A percentile compares a stretch with the other conserved stretches of the same genome.
Conservation (phyloP, 2,888 invertebrate species). For the Notocelia uddmanniana region DNA sequence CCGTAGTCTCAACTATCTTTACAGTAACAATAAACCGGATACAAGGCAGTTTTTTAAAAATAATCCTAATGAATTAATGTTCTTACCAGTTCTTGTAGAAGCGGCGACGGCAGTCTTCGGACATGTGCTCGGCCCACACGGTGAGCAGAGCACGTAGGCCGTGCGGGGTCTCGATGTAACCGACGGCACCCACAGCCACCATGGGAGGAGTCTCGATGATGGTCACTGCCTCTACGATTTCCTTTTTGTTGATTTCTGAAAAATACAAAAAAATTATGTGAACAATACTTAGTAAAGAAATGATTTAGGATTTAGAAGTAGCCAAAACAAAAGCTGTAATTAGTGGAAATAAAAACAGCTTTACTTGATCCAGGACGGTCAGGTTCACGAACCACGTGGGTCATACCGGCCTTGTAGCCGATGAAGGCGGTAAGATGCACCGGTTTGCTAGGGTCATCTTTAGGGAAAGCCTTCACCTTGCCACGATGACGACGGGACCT, state of each 20-base stretch:
- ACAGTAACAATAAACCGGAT: too few relatives aligned
- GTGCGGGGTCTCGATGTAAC: slow-evolving; percentile 99
- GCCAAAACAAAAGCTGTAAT: not conserved
- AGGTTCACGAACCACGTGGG: slow-evolving; percentile 99
- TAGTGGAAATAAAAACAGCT: slow-evolving; percentile 75
- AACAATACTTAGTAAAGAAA: too few relatives aligned
- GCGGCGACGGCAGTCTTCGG: slow-evolving; percentile 98
- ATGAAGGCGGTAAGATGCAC: slow-evolving; percentile 99
- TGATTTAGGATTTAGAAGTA: not conserved
- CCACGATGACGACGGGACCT: slow-evolving; percentile 98
- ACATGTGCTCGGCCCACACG: slow-evolving; percentile 99
- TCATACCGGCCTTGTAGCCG: slow-evolving; percentile 99
- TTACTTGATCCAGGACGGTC: slow-evolving; percentile 99
- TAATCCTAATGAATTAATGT: not conserved
- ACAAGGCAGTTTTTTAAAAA: too few relatives aligned
- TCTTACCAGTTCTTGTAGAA: slow-evolving; percentile 99
- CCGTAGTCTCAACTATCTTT: too few relatives aligned
- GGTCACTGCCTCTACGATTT: slow-evolving; percentile 99
- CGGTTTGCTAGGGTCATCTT: slow-evolving; percentile 98
- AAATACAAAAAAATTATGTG: slow-evolving; percentile 10
- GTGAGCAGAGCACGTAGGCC: slow-evolving; percentile 98
- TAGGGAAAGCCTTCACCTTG: slow-evolving; percentile 99
- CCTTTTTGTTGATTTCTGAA: slow-evolving; percentile 99
- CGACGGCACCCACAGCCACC: slow-evolving; percentile 98
- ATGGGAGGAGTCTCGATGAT: slow-evolving; percentile 99